Base-by-base conservation (phyloP, 2,113 vertebrate genomes). In the Perca fluviatilis region DNA sequence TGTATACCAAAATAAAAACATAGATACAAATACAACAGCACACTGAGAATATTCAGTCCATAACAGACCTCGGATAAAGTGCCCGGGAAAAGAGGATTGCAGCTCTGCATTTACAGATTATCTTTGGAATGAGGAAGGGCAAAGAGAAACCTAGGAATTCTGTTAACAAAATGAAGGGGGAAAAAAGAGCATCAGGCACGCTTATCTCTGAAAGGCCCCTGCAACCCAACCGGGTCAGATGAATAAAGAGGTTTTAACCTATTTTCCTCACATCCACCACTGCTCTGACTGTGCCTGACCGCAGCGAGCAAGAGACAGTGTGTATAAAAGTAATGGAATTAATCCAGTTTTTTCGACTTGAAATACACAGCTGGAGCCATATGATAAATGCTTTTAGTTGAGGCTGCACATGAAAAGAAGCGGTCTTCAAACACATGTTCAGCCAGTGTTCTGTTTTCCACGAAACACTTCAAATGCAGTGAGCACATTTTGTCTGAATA, bases 201-300 rank as follows among this genome's bases (percentile, higher is more conserved):
- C 85, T 94, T 87, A 94, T 91, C 92, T 94, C 86, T 82, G 84
- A 90, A 80, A 89, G 90, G 85, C 82, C 90, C 85, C 82, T 71
- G 76, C 92, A 77, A 72, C 75, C 86, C 89, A 92, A 84, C 85
- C 88, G 62, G 89, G 88, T 93, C 91, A 91, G 63, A 93, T 86
- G 84, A 92, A 91, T 93, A 91, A 93, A 92, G 90, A 93, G 92
- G 92, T 91, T 93, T 92, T 93, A 94, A 94, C 93, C 93, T 89
- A 83, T 91, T 94, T 93, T 93, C 85, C 85, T 93, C 88, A 84
- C 76, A 53, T 86, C 81, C 72, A 86, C 11, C 81, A 47, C 15
- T 5, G n/a, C 73, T 83, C 77, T 78, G 75, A 74, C 76, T 72
- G 5, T 40, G 82, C 27, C 27, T 77, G 85, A 76, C 84, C 83